These are phyloP conservation scores for Apodemia mormo DNA, from an alignment of 2,888 invertebrate genomes.

Conservation along the genomic window DNA sequence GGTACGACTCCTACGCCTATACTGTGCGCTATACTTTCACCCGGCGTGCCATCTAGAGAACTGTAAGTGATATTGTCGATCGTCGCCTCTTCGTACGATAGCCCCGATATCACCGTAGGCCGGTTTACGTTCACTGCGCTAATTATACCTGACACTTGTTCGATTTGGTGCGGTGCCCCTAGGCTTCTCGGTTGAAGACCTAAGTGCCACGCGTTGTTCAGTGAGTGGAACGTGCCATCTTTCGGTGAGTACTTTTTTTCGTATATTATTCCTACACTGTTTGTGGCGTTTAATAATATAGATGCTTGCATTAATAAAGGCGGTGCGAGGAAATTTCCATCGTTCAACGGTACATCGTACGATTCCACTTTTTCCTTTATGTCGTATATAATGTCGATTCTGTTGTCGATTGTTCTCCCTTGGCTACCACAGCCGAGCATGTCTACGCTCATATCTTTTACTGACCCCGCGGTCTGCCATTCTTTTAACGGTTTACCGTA, in stretches of 20 bases:
- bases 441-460: too few species aligned
- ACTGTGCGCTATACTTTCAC: slow-evolving; percentile 5
- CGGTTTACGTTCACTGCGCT: slow-evolving; percentile 17
- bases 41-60: not conserved
- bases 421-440: too few species aligned
- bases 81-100: slow-evolving; percentile 4
- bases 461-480: too few species aligned
- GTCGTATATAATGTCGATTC: too few species aligned
- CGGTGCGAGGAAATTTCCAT: too few species aligned
- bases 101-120: slow-evolving; percentile 1
- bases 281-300: too few species aligned
- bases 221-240: not conserved
- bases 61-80: slow-evolving; percentile 18
- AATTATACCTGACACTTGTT: slow-evolving; percentile 20
- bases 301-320: too few species aligned
- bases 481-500: too few species aligned
- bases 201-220: slow-evolving; percentile 1
- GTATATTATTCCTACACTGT: too few species aligned
- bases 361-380: too few species aligned
- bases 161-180: slow-evolving; percentile 2
- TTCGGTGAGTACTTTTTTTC: not conserved
- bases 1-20: slow-evolving; percentile 2
- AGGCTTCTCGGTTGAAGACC: not conserved
- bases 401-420: too few species aligned
- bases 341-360: too few species aligned